Percentiles rank a stretch among this genome's conserved stretches.
Evolutionary conservation across 1,140 invertebrate genomes (phyloP).

Genomic region (Leptoteleia sp.): DNA sequence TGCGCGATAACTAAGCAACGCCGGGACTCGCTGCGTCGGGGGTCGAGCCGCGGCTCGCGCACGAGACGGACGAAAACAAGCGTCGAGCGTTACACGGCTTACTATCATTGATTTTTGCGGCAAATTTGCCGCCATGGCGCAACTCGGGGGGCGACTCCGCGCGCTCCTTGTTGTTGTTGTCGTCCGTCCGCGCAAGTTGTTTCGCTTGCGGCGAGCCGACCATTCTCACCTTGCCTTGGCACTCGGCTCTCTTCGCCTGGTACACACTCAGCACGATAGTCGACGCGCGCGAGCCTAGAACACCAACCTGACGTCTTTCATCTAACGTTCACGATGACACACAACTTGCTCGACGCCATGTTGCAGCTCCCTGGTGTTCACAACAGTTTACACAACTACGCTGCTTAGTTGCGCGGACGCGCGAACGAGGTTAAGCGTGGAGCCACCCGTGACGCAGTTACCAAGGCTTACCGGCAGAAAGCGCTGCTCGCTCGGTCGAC

Average conservation of each 20-base stretch:
- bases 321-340: slow-evolving; percentile 71
- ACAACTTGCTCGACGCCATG: slow-evolving; percentile 75
- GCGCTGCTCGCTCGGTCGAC: no score
- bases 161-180: slow-evolving; percentile 16
- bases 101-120: slow-evolving; percentile 62
- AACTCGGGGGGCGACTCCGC: slow-evolving; percentile 42
- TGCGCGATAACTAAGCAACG: slow-evolving; percentile 6
- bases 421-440: no score
- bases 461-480: no score
- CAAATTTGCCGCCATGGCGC: slow-evolving; percentile 76
- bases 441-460: no score
- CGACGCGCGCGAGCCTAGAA: slow-evolving; percentile 32
- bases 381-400: slow-evolving; percentile 38
- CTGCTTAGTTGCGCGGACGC: no score
- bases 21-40: not conserved
- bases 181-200: not conserved
- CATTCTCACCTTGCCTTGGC: slow-evolving; percentile 53
- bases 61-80: slow-evolving; percentile 9
- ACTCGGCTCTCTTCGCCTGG: slow-evolving; percentile 12
- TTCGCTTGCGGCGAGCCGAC: not conserved
- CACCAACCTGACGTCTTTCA: slow-evolving; percentile 62
- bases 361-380: slow-evolving; percentile 60
- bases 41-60: not conserved
- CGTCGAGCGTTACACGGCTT: slow-evolving; percentile 28
- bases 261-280: slow-evolving; percentile 51